These are phyloP conservation scores for Macropodus opercularis DNA, from an alignment of 2,797 vertebrate species.

Conservation along the genomic window DNA sequence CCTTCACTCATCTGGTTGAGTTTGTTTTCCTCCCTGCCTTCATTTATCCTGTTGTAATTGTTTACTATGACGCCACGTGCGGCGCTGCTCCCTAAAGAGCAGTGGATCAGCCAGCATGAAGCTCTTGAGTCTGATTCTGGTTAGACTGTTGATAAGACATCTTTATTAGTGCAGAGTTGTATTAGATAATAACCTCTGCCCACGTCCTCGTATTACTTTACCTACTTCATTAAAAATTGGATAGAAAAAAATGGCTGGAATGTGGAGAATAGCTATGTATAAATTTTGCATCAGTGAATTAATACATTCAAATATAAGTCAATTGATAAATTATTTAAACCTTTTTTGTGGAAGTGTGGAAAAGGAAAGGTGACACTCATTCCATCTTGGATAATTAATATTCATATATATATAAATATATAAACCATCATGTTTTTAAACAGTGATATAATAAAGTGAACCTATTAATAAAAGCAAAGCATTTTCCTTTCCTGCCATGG, in stretches of 20 bases:
- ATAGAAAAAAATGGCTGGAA: slow-evolving; percentile 51
- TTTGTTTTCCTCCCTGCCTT: slow-evolving; percentile 9
- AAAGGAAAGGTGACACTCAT: slow-evolving; percentile 74
- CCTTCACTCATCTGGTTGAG: slow-evolving; percentile 20
- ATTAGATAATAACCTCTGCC: slow-evolving; percentile 26
- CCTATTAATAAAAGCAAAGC: slow-evolving; percentile 42
- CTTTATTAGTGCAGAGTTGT: slow-evolving; percentile 53
- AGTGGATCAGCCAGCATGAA: slow-evolving; percentile 19
- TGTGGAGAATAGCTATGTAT: slow-evolving; percentile 77
- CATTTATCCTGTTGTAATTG: slow-evolving; percentile 7
- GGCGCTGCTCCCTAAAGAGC: slow-evolving; percentile 17
- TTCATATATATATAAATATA: slow-evolving; percentile 88
- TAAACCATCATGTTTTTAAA: slow-evolving; percentile 64
- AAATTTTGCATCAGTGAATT: slow-evolving; percentile 91
- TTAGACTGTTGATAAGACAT: slow-evolving; percentile 47
- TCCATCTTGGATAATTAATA: slow-evolving; percentile 93
- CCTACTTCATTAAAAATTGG: slow-evolving; percentile 74
- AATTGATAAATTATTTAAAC: slow-evolving; percentile 94
- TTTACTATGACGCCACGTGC: background rate
- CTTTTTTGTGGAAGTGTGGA: slow-evolving; percentile 60
- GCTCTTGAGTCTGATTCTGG: slow-evolving; percentile 12
- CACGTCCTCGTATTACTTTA: slow-evolving; percentile 61
- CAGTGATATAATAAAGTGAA: slow-evolving; percentile 65
- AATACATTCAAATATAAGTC: slow-evolving; percentile 91
- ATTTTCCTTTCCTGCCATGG: slow-evolving; percentile 31